Percentiles rank a stretch among this genome's conserved stretches.
These are phyloP conservation scores for Drosophila falleni DNA, from an alignment of 2,888 invertebrate species.

Conservation along the genomic window DNA sequence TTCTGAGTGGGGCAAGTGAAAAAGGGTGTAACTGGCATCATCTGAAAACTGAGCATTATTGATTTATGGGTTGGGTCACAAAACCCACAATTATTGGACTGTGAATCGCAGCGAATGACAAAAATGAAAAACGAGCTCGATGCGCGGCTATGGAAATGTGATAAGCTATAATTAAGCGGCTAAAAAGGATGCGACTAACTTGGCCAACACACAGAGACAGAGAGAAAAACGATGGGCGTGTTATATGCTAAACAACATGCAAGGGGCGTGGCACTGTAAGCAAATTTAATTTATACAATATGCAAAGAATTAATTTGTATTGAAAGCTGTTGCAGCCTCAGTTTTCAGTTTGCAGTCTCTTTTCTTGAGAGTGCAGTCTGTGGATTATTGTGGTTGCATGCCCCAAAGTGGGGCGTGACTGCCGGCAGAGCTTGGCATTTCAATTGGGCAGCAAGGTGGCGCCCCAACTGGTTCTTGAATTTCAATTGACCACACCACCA, in stretches of 20 bases:
- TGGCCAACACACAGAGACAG: background rate
- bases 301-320: conserved; percentile 80
- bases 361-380: background rate
- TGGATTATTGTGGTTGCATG: conserved; percentile 1
- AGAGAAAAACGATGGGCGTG: conserved; percentile 69
- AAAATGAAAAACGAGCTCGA: conserved; percentile 82
- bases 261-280: conserved; percentile 82
- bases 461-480: conserved; percentile 71
- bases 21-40: conserved; percentile 15
- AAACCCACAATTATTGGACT: conserved; percentile 75
- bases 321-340: conserved; percentile 23
- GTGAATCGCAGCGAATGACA: conserved; percentile 65
- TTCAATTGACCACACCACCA: conserved; percentile 47
- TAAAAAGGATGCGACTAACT: conserved; percentile 55
- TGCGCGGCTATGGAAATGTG: conserved; percentile 82
- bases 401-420: conserved; percentile 36
- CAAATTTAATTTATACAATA: conserved; percentile 84
- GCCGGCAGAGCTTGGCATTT: conserved; percentile 57
- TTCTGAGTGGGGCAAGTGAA: conserved; percentile 6
- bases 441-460: conserved; percentile 77
- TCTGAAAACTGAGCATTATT: conserved; percentile 37
- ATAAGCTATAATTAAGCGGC: conserved; percentile 84
- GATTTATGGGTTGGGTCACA: conserved; percentile 75
- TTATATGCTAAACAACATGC: conserved; percentile 83
- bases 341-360: too few relatives aligned